phyloP scores from a whole-genome alignment of 2,113 vertebrate genomes.

The Sialia sialis region DNA sequence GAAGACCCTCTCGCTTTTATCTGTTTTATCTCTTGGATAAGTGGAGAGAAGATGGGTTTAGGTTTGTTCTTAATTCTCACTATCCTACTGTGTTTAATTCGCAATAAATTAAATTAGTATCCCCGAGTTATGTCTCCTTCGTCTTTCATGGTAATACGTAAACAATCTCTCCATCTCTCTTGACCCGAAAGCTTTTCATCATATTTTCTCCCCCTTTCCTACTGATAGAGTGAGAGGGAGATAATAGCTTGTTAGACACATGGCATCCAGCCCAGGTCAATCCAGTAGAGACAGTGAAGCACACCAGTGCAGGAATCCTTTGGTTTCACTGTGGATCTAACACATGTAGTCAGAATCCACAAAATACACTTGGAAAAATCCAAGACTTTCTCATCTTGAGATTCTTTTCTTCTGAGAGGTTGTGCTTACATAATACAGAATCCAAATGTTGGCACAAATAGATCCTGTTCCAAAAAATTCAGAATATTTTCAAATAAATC shows the following conservation, averaged over 20 bases:
- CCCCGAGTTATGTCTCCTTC: neutral
- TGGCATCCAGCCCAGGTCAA: neutral
- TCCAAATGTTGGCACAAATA: neutral
- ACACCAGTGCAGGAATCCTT: neutral
- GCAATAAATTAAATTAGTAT: neutral
- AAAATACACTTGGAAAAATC: neutral
- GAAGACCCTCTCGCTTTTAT: neutral
- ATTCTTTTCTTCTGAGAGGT: neutral
- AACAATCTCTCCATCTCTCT: neutral
- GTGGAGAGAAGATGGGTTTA: neutral
- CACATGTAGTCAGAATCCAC: neutral
- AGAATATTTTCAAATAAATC: neutral
- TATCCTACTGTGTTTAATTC: neutral
- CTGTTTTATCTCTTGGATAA: neutral
- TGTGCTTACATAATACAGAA: neutral
- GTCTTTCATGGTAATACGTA: accelerated
- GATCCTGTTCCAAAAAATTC: neutral
- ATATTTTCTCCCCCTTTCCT: neutral
- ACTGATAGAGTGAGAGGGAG: neutral
- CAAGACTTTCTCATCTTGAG: neutral
- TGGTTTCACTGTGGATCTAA: neutral
- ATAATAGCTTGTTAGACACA: accelerated
- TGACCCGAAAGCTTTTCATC: neutral
- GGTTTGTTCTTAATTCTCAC: neutral
- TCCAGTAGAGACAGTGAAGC: neutral